phyloP scores from a whole-genome alignment of 2,888 invertebrate genomes.

The Adelognathus sp. region DNA sequence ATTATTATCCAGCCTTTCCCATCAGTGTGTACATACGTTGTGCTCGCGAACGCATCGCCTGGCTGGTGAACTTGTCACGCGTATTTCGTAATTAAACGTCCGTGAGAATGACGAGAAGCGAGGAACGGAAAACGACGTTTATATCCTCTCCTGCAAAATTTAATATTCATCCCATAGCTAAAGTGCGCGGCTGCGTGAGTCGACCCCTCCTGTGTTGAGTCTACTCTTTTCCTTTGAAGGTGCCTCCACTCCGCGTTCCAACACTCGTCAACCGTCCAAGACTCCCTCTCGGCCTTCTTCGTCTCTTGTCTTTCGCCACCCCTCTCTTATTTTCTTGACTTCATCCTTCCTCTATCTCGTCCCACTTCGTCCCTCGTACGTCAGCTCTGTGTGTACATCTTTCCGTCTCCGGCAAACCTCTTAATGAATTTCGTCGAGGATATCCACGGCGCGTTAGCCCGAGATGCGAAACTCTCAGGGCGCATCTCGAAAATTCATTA shows the following conservation, averaged over 20 bases:
- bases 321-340: constrained; percentile 45
- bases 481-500: constrained; percentile 65
- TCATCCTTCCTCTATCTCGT: constrained; percentile 29
- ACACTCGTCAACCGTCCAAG: constrained; percentile 57
- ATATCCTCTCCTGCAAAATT: constrained; percentile 69
- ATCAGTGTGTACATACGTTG: background rate
- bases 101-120: constrained; percentile 21
- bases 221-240: constrained; percentile 63
- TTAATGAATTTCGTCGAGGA: constrained; percentile 71
- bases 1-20: background rate
- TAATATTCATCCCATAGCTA: constrained; percentile 69
- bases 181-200: constrained; percentile 37
- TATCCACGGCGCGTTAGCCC: constrained; percentile 26
- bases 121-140: constrained; percentile 52
- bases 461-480: constrained; percentile 37
- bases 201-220: constrained; percentile 15
- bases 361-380: constrained; percentile 57
- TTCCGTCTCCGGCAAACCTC: constrained; percentile 62
- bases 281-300: constrained; percentile 27
- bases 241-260: constrained; percentile 50
- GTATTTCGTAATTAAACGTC: constrained; percentile 37
- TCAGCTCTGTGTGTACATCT: constrained; percentile 37
- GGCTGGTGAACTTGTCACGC: background rate
- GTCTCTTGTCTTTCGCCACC: constrained; percentile 36
- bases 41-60: background rate